phyloP scores from a whole-genome alignment of 2,888 invertebrate species.

The Hirtodrosophila confusa region DNA sequence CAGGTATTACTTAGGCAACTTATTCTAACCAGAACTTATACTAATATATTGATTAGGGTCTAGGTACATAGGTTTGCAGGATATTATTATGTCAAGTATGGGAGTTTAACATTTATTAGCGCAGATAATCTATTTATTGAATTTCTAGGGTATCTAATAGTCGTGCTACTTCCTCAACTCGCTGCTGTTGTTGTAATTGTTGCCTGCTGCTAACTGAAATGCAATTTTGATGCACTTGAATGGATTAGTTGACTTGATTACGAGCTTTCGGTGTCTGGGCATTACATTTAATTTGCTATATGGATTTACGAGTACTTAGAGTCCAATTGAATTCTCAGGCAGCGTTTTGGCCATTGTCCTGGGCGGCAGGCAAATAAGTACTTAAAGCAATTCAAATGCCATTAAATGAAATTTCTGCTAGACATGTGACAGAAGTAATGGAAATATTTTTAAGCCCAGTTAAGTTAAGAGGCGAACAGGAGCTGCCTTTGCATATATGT shows the following conservation, averaged over 20 bases:
- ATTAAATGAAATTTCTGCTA: slow-evolving; percentile 13
- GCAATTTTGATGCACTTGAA: slow-evolving; percentile 72
- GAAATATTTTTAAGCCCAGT: slow-evolving; percentile 21
- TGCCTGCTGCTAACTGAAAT: slow-evolving; percentile 53
- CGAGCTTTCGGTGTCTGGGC: slow-evolving; percentile 50
- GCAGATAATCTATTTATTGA: too few relatives aligned
- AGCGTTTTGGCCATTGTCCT: slow-evolving; percentile 7
- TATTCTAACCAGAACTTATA: too few relatives aligned
- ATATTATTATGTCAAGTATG: too few relatives aligned
- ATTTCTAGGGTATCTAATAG: slow-evolving; percentile 15
- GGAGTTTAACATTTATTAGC: too few relatives aligned
- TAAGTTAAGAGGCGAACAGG: not conserved
- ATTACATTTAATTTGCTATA: slow-evolving; percentile 70
- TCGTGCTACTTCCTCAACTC: not conserved
- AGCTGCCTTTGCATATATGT: too few relatives aligned
- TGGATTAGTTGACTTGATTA: slow-evolving; percentile 73
- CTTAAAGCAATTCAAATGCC: slow-evolving; percentile 6
- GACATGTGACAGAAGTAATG: slow-evolving; percentile 27
- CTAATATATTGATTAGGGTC: too few relatives aligned
- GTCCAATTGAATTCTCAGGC: slow-evolving; percentile 8
- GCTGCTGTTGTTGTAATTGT: slow-evolving; percentile 5
- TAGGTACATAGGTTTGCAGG: too few relatives aligned
- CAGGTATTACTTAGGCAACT: too few relatives aligned
- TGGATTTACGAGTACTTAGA: slow-evolving; percentile 44
- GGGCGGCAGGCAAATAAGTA: slow-evolving; percentile 13